A percentile compares a stretch with the other conserved stretches of the same genome.
phyloP scores from a whole-genome alignment of 2,113 vertebrate species.

The Spea multiplicata region DNA sequence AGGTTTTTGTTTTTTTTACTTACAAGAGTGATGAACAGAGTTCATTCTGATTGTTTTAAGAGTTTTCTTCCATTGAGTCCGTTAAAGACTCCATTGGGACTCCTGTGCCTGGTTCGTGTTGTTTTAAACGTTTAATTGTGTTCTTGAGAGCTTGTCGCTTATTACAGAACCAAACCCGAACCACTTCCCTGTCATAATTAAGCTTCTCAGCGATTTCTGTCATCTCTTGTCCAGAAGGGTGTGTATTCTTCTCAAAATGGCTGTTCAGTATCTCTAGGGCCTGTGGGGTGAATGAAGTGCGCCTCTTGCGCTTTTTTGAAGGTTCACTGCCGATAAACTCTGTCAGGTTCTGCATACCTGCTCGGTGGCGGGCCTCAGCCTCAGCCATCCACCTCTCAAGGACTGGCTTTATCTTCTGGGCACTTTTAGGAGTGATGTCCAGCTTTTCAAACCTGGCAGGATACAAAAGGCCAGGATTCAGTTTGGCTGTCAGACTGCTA shows the following conservation, averaged over 20 bases:
- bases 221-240: slow-evolving; percentile 99
- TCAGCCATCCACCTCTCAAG: slow-evolving; percentile 99
- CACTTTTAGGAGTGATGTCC: slow-evolving; percentile 99
- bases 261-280: slow-evolving; percentile 99
- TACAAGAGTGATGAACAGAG: slow-evolving; percentile 63
- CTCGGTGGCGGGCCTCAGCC: slow-evolving; percentile 99
- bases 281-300: slow-evolving; percentile 98
- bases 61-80: slow-evolving; percentile 90
- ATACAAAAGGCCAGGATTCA: slow-evolving; percentile 99
- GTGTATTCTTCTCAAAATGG: slow-evolving; percentile 99
- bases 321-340: slow-evolving; percentile 99
- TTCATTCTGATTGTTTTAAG: slow-evolving; percentile 66
- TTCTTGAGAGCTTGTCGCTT: slow-evolving; percentile 99
- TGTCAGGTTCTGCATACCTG: slow-evolving; percentile 99
- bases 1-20: slow-evolving; percentile 66
- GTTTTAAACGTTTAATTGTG: slow-evolving; percentile 98
- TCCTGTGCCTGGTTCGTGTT: slow-evolving; percentile 78
- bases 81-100: slow-evolving; percentile 85
- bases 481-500: slow-evolving; percentile 99
- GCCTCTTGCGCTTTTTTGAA: slow-evolving; percentile 99
- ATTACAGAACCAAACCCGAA: slow-evolving; percentile 99
- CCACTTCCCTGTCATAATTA: slow-evolving; percentile 98
- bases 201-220: slow-evolving; percentile 99
- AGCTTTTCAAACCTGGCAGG: slow-evolving; percentile 99
- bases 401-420: slow-evolving; percentile 99